A percentile compares a stretch with the other conserved stretches of the same genome.
Evolutionary conservation across 2,888 invertebrate genomes (phyloP).

Genomic region (Epirrita christyi): DNA sequence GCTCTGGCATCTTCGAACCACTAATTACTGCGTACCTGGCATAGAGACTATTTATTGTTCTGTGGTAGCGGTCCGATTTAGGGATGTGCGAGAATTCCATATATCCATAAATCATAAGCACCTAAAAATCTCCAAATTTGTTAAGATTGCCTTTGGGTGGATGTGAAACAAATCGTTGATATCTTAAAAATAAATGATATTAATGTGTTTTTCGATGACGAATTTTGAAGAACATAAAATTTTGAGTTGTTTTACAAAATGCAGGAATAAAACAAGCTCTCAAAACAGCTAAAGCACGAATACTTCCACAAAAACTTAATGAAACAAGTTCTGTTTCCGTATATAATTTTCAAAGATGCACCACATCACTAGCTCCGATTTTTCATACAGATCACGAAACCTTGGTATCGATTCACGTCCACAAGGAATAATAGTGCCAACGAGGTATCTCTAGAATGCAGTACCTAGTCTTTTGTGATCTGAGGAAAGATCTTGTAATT

Average conservation of each 20-base stretch:
- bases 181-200: no score
- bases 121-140: no score
- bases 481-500: slow-evolving; percentile 41
- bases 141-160: no score
- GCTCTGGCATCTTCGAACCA: slow-evolving; percentile 49
- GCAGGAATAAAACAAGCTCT: no score
- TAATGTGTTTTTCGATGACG: no score
- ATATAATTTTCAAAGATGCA: background rate
- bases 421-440: slow-evolving; percentile 54
- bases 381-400: slow-evolving; percentile 80
- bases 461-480: slow-evolving; percentile 43
- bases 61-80: slow-evolving; percentile 10
- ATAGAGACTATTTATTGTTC: slow-evolving; percentile 10
- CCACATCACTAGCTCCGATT: slow-evolving; percentile 44
- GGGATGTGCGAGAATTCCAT: background rate
- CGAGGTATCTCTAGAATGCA: slow-evolving; percentile 59
- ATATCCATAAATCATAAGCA: background rate
- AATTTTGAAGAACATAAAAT: no score
- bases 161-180: no score
- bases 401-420: slow-evolving; percentile 69
- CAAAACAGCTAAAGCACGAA: no score
- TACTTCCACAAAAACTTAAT: background rate
- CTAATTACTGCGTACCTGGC: slow-evolving; percentile 72
- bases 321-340: background rate
- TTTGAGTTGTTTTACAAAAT: no score